Conservation (phyloP, 2,113 vertebrate species). For the Notarius quadriscutis region DNA sequence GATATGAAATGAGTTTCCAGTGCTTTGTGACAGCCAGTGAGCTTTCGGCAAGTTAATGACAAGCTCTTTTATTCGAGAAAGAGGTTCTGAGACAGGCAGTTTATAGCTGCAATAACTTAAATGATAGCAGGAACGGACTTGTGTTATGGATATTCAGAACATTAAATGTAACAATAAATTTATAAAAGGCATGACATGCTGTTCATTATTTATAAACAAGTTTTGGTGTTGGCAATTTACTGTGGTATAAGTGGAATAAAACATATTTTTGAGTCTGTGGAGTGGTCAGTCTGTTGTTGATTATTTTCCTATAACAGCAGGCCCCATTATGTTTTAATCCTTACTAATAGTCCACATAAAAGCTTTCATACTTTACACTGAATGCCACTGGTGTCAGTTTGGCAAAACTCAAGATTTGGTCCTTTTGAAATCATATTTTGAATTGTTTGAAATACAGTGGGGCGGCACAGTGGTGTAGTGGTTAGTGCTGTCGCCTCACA, state of each 20-base stretch:
- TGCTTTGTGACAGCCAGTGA: background rate
- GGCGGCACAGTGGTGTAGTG: no score
- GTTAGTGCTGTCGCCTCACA: no score
- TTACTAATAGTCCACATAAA: background rate
- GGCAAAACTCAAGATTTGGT: background rate
- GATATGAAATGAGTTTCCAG: no score
- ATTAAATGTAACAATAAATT: no score
- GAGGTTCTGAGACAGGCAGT: background rate
- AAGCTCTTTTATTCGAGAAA: background rate
- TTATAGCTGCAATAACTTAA: background rate
- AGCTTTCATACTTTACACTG: background rate
- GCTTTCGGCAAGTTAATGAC: background rate
- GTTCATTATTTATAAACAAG: no score
- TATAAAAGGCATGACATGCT: no score
- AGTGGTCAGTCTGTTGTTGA: background rate
- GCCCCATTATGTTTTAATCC: background rate
- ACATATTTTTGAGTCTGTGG: no score
- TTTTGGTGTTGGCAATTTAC: background rate
- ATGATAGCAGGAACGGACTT: background rate
- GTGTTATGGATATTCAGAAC: background rate
- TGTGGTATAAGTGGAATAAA: background rate
- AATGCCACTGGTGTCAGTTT: background rate
- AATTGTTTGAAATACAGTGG: background rate
- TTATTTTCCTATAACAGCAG: background rate
- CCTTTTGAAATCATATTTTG: background rate